phyloP scores from a whole-genome alignment of 2,888 invertebrate genomes.

The Keiferia lycopersicella region DNA sequence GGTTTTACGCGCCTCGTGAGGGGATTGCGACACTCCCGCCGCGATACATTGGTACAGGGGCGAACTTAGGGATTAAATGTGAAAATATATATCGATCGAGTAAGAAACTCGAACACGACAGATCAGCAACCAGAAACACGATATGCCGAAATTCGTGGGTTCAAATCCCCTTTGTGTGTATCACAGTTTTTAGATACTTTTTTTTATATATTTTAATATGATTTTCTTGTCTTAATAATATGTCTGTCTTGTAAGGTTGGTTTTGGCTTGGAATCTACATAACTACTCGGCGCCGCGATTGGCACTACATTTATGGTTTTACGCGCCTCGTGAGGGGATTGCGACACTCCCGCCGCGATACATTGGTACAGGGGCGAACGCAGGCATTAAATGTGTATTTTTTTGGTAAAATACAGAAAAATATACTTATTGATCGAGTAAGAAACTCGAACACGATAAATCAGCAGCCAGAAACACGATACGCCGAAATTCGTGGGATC shows the following conservation, averaged over 20 bases:
- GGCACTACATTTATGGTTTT: neutral
- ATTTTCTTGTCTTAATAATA: too few relatives aligned
- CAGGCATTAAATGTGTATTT: neutral
- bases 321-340: slow-evolving; percentile 37
- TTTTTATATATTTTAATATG: too few relatives aligned
- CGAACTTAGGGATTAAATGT: neutral
- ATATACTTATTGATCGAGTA: too few relatives aligned
- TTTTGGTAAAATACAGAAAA: neutral
- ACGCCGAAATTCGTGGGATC: neutral
- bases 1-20: slow-evolving; percentile 33
- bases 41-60: neutral
- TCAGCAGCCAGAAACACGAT: too few relatives aligned
- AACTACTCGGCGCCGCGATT: slow-evolving; percentile 16
- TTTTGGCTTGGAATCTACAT: slow-evolving; percentile 23
- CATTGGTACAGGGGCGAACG: neutral
- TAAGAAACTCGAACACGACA: too few relatives aligned
- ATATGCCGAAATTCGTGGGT: neutral
- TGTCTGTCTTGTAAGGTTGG: too few relatives aligned
- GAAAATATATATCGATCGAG: too few relatives aligned
- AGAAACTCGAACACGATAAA: too few relatives aligned
- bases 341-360: slow-evolving; percentile 30
- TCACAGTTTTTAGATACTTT: too few relatives aligned
- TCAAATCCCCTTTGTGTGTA: neutral
- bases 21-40: slow-evolving; percentile 35
- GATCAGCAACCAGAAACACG: too few relatives aligned